These are phyloP conservation scores for Capromys pilorides DNA, from an alignment of 2,797 vertebrate genomes.

Conservation along the genomic window DNA sequence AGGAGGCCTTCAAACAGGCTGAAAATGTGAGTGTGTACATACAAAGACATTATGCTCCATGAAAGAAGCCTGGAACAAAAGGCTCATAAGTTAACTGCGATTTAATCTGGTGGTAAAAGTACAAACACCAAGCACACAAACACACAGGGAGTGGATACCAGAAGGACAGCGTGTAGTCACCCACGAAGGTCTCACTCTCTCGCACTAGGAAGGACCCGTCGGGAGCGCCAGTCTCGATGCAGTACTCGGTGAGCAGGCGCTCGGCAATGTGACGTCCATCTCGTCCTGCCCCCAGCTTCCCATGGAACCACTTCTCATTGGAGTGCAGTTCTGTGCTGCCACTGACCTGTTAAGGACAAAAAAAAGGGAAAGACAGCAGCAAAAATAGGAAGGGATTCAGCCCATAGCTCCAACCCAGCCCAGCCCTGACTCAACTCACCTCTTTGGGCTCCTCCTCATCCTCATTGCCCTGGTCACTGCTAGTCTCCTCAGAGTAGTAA, in stretches of 20 bases:
- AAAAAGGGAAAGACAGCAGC: not conserved
- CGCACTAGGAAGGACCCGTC: slow-evolving; percentile 98
- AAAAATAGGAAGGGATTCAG: not conserved
- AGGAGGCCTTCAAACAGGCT: not conserved
- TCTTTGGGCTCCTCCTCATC: slow-evolving; percentile 98
- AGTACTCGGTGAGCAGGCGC: slow-evolving; percentile 95
- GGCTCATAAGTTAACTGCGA: not conserved
- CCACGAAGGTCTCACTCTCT: slow-evolving; percentile 98
- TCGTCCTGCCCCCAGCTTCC: slow-evolving; percentile 95
- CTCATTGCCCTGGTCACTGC: slow-evolving; percentile 94
- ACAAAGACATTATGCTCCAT: not conserved
- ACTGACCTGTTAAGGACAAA: slow-evolving; percentile 87
- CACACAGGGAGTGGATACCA: slow-evolving; percentile 87
- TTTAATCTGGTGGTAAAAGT: not conserved
- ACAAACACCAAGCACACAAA: rapidly evolving
- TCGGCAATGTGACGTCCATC: slow-evolving; percentile 97
- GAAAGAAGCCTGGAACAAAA: not conserved
- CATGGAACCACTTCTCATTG: slow-evolving; percentile 98
- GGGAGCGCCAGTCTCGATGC: slow-evolving; percentile 95
- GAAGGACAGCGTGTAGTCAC: slow-evolving; percentile 99
- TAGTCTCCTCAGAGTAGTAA: slow-evolving; percentile 98
- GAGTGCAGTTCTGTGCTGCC: slow-evolving; percentile 96
- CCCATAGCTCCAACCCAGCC: not conserved
- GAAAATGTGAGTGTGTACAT: rapidly evolving
- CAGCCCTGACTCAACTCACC: slow-evolving; percentile 84